Percentiles rank a stretch among this genome's conserved stretches.
phyloP scores from a whole-genome alignment of 2,797 vertebrate species.

The Balearica regulorum region DNA sequence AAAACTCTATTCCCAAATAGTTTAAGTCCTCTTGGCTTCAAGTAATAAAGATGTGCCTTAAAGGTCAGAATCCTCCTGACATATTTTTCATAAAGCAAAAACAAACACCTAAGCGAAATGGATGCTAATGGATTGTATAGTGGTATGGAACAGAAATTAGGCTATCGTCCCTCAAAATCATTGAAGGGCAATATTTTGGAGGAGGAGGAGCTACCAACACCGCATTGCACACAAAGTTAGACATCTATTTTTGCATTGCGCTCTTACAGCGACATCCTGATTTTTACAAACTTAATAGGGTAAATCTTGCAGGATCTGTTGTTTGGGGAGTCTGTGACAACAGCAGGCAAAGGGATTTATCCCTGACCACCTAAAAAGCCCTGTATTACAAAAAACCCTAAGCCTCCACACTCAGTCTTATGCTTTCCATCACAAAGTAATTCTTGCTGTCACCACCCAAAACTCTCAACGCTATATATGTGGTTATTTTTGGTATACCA shows the following conservation, averaged over 20 bases:
- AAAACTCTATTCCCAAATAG: neutral
- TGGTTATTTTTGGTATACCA: neutral
- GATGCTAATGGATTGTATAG: neutral
- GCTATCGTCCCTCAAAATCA: neutral
- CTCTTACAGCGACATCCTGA: rapidly evolving
- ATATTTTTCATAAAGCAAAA: neutral
- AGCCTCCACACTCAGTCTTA: neutral
- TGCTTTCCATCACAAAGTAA: rapidly evolving
- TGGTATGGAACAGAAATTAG: neutral
- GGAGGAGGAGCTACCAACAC: neutral
- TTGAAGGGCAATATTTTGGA: neutral
- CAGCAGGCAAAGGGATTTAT: neutral
- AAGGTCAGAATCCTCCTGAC: neutral
- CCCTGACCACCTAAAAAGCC: neutral
- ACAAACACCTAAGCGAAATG: neutral
- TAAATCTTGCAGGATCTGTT: neutral
- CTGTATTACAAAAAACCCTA: rapidly evolving
- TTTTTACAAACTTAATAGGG: neutral
- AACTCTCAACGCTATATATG: rapidly evolving
- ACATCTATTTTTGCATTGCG: neutral
- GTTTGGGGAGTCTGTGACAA: neutral
- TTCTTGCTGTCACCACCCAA: neutral
- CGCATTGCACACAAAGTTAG: neutral
- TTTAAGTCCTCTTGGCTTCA: neutral
- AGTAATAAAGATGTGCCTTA: neutral